Evolutionary conservation across 2,797 vertebrate species (phyloP), one percentile per base, ranked within the genome.

Genomic region (Megalops cyprinoides): DNA sequence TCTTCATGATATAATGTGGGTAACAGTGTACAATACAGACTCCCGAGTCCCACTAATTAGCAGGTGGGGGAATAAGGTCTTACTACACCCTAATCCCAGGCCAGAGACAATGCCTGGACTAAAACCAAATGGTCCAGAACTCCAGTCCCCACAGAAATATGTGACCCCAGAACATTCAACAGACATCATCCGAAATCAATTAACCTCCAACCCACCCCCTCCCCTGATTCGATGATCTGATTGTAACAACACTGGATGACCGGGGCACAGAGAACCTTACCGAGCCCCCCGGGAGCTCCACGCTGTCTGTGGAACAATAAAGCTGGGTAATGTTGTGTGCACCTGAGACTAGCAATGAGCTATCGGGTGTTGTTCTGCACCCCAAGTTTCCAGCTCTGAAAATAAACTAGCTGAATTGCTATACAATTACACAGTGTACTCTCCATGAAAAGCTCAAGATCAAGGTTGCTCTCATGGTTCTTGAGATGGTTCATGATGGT

Each of bases 41-140:
- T 1, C 25, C 58, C 31, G 62, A 18, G 31, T 65, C 20, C 14
- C 31, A 37, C 31, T 15, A 4, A 62, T 65, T 65, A 37, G 31
- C 62, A 65, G 62, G 6, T 65, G 62, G 62, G n/a, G 62, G 62
- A 37, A 65, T 65, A 4, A 65, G 62, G 31, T 28, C 62, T 34
- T 65, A 37, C 31, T 65, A 4, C 62, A 20, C 82, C 78, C 76
- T 85, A 82, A 85, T 44, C 85, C 80, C 76, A 84, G 82, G 82
- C 82, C 69, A 65, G 79, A 86, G 81, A 79, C 80, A 85, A 85
- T 55, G 74, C 51, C 48, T 73, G 31, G 31, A 88, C 78, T 85
- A 84, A 86, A 87, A 83, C 84, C 87, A 88, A 86, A 86, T 86
- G 87, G 60, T 0, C 60, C 81, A 0, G 25, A 81, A 79, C 71